Evolutionary conservation across 2,888 invertebrate species (phyloP), one percentile per base, ranked within the genome.

Genomic region (Spialia ferax): DNA sequence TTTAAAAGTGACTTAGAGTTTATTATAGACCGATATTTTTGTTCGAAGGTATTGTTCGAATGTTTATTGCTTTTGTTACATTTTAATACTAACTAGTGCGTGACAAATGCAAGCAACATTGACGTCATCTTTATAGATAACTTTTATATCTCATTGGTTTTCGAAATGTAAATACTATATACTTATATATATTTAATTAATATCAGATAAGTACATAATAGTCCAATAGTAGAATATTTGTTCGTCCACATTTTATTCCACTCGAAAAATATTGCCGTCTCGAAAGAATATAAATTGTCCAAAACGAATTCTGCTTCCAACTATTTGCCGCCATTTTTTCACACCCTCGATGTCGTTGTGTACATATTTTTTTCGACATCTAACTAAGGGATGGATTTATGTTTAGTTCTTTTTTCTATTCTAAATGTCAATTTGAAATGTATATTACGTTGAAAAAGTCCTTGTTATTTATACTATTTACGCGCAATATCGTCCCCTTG

Each of bases 191-290:
- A 76, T 85, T 50, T 66, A 65, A 82, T 82, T 74, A 82, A 81
- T 82, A 76, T 74, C 80, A 83, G 85, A 86, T 83, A 80, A 85
- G 82, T 88, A 87, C 85, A 85, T 83, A 83, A 87, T 89, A 90
- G 90, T 89, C 89, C 90, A 90, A 84, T 86, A 81, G 77, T 90
- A 88, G 84, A 66, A 84, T 89, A 88, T 89, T 85, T 86, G 87
- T 90, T 92, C 92, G 92, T 92, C 92, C 92, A 90, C 89, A 76
- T 87, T 87, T 89, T 78, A 92, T 91, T 90, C 90, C 89, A 87
- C 85, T 86, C 76, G 84, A 85, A 88, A 88, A 83, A 82, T 77
- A 87, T 88, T 89, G 87, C 92, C 92, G 91, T 93, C 92, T 87
- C 60, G 79, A 84, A 77, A 69, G 7, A 79, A 85, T 85, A 86